These are phyloP conservation scores for Sternotherus odoratus DNA, from an alignment of 2,797 vertebrate genomes.

Conservation along the genomic window DNA sequence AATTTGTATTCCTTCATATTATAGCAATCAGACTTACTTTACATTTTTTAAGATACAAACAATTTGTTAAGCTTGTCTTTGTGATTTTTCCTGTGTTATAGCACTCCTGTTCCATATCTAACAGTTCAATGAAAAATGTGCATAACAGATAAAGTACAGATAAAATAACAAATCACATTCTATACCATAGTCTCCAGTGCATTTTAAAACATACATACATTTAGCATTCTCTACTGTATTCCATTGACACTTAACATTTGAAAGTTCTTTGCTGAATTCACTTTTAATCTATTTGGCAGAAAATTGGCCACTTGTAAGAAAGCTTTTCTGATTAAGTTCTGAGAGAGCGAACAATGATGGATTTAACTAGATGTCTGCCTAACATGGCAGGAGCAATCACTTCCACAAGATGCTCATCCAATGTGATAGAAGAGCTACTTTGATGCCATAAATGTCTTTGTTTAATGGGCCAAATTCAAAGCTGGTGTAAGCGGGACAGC, in stretches of 20 bases:
- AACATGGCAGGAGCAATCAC: not conserved
- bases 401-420: not conserved
- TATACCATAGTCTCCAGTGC: not conserved
- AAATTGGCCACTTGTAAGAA: not conserved
- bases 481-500: not conserved
- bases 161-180: not conserved
- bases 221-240: not conserved
- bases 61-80: not conserved
- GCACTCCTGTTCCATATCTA: not conserved
- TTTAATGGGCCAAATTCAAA: not conserved
- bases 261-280: not conserved
- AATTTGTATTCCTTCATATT: not conserved
- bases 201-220: not conserved
- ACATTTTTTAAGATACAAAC: not conserved
- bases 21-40: not conserved
- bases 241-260: accelerated
- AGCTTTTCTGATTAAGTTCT: not conserved
- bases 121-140: not conserved
- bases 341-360: not conserved
- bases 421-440: not conserved
- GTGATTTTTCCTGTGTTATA: not conserved
- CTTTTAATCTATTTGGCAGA: not conserved
- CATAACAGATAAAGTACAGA: not conserved
- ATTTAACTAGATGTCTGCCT: not conserved
- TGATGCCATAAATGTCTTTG: not conserved